Percentiles rank a stretch among this genome's conserved stretches.
These are phyloP conservation scores for Numenius phaeopus DNA, from an alignment of 2,797 vertebrate species.

Conservation along the genomic window DNA sequence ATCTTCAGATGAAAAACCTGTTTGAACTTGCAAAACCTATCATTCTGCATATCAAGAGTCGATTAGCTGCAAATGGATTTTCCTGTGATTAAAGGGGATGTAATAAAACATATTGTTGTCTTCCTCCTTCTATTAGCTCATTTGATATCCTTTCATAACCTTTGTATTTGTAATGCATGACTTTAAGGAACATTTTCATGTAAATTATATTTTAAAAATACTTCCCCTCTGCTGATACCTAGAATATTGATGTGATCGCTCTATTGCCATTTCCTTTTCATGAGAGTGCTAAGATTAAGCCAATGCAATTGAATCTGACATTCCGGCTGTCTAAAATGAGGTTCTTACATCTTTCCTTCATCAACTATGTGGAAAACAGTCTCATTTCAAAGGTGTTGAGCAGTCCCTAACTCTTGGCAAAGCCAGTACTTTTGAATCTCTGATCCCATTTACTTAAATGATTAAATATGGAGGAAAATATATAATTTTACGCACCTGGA, in stretches of 20 bases:
- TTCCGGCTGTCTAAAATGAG: neutral
- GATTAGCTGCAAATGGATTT: slow-evolving; percentile 28
- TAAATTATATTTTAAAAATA: slow-evolving; percentile 22
- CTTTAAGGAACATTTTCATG: slow-evolving; percentile 11
- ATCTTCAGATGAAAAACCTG: neutral
- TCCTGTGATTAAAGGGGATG: slow-evolving; percentile 17
- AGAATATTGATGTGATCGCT: slow-evolving; percentile 1
- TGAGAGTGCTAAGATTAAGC: neutral
- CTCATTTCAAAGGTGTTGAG: neutral
- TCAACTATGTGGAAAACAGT: neutral
- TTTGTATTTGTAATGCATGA: neutral
- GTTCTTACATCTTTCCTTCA: neutral
- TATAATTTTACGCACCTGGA: neutral
- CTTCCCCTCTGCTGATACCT: neutral
- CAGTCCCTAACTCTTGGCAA: neutral
- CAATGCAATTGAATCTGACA: neutral
- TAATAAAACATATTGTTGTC: slow-evolving; percentile 1
- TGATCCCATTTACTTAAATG: neutral
- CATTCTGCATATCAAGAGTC: neutral
- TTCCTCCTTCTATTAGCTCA: neutral
- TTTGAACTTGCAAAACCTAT: neutral
- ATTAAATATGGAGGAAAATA: neutral
- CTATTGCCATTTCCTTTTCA: neutral
- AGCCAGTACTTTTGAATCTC: neutral
- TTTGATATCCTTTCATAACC: neutral